phyloP scores from a whole-genome alignment of 2,888 invertebrate species.

The Eupithecia tripunctaria region DNA sequence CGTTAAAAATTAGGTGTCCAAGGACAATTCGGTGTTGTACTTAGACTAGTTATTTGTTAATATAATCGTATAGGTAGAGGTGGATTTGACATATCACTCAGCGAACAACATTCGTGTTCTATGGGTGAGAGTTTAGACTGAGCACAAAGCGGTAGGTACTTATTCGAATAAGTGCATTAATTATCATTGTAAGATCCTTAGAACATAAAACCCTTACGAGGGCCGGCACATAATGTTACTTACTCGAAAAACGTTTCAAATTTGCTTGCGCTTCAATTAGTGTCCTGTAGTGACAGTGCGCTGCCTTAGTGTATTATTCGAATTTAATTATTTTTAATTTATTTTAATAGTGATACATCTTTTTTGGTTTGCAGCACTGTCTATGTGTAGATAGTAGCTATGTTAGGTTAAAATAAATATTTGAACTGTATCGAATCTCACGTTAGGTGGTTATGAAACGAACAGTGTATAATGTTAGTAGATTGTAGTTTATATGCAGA shows the following conservation, averaged over 20 bases:
- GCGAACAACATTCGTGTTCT: constrained; percentile 39
- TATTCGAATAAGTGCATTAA: constrained; percentile 42
- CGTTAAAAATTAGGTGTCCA: constrained; percentile 52
- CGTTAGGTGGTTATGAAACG: constrained; percentile 55
- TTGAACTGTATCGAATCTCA: constrained; percentile 59
- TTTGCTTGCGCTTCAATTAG: constrained; percentile 47
- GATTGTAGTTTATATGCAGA: constrained; percentile 51
- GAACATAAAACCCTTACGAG: not conserved
- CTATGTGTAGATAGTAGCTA: constrained; percentile 47
- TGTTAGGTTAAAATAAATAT: constrained; percentile 35
- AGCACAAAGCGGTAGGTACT: constrained; percentile 54
- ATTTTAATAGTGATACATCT: constrained; percentile 31
- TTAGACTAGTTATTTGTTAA: constrained; percentile 55
- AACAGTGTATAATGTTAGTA: constrained; percentile 68
- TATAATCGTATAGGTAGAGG: constrained; percentile 31
- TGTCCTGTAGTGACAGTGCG: constrained; percentile 46
- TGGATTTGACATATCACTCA: constrained; percentile 40
- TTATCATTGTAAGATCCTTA: not conserved
- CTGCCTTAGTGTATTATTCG: constrained; percentile 39
- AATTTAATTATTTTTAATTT: constrained; percentile 48
- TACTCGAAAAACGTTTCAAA: not conserved
- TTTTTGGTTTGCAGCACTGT: constrained; percentile 43
- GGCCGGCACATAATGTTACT: constrained; percentile 5
- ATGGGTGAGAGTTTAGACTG: constrained; percentile 68
- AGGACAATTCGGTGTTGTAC: constrained; percentile 63